Evolutionary conservation across 2,888 invertebrate genomes (phyloP), one percentile per base, ranked within the genome.

Genomic region (Harpalus rubripes): DNA sequence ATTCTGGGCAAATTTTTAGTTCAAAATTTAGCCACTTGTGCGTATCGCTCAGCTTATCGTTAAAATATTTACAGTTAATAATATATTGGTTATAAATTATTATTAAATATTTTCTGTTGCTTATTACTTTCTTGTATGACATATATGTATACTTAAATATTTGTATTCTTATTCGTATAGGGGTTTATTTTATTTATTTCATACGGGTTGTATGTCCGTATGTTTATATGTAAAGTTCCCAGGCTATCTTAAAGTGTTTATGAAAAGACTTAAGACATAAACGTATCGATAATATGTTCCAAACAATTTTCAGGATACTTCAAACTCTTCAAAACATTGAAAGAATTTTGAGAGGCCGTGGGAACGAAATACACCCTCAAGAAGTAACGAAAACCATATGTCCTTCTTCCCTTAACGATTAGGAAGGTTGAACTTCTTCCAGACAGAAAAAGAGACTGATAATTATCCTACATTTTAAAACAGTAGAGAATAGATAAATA

Each of bases 371-470:
- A 7, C 61, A 59, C 81, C 81, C 81, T 61, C 81, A 63, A 44
- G 16, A 44, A 65, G 39, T 81, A 81, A 81, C 81, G 65, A 61
- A 81, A 81, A 81, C 81, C 81, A 81, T 65, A 81, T 81, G 81
- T 65, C 18, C 32, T 78, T 15, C 18, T 16, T 44, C n/a, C 58
- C 78, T 78, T 78, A 58, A 26, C 44, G 68, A 68, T 10, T 52
- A 32, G 59, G 63, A 26, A 22, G 26, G 26, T 52, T 8, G 12
- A 52, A 52, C 32, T 32, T 32, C 32, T 32, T 32, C 32, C 32
- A 32, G 32, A 32, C 32, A 32, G 32, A 52, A 52, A 52, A 8
- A 52, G 44, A 52, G 44, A 52, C 44, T 12, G 12, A 1, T 52
- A 52, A 52, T 52, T 52, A 52, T 52, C 32, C 32, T 32, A 32